These are phyloP conservation scores for Tachysurus fulvidraco DNA, from an alignment of 2,113 vertebrate species.

Conservation along the genomic window DNA sequence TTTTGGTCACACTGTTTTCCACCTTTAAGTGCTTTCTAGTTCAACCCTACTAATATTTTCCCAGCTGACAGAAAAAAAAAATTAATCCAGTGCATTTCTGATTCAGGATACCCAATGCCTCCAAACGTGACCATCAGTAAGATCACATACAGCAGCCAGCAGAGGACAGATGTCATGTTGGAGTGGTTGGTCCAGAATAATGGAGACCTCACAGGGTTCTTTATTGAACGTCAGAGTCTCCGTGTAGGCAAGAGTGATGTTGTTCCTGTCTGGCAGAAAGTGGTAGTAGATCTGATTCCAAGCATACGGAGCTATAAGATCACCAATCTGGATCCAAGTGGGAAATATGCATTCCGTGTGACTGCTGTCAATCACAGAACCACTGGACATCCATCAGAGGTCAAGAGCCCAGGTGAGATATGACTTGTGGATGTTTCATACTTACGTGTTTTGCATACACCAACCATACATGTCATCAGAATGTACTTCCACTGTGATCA, in stretches of 20 bases:
- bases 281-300: constrained; percentile 73
- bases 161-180: constrained; percentile 80
- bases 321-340: constrained; percentile 75
- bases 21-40: not conserved
- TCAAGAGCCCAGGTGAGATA: constrained; percentile 85
- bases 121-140: constrained; percentile 84
- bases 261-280: constrained; percentile 72
- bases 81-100: not conserved
- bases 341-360: constrained; percentile 81
- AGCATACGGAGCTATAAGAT: constrained; percentile 72
- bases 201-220: constrained; percentile 79
- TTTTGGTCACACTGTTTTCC: not conserved
- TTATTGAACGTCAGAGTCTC: constrained; percentile 75
- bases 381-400: constrained; percentile 80
- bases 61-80: not conserved
- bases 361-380: constrained; percentile 84
- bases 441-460: not conserved
- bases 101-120: constrained; percentile 81
- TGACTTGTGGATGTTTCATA: not conserved
- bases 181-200: constrained; percentile 76
- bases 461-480: not conserved
- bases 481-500: not conserved
- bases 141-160: constrained; percentile 72
- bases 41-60: not conserved
- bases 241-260: constrained; percentile 39